Percentiles rank a stretch among this genome's conserved stretches.
Conservation (phyloP, 1,140 invertebrate genomes). For the Ceratina japonica region DNA sequence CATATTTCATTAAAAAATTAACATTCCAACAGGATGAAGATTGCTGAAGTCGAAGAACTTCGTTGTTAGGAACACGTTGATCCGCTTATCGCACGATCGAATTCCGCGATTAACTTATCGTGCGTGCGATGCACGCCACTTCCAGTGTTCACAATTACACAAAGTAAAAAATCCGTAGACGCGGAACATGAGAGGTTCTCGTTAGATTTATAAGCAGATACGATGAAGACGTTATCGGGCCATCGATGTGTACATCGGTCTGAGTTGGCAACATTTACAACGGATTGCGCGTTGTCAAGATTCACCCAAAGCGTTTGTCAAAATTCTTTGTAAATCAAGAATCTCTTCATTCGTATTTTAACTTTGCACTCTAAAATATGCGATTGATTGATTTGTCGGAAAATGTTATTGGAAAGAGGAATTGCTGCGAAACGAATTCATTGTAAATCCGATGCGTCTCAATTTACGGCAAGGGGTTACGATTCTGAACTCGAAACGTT, state of each 20-base stretch:
- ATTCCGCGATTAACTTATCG: slow-evolving; percentile 25
- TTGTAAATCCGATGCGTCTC: too few relatives aligned
- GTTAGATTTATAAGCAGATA: neutral
- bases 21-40: neutral
- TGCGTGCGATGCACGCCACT: neutral
- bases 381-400: too few relatives aligned
- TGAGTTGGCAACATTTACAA: neutral
- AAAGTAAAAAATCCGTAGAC: neutral
- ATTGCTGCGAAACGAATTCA: too few relatives aligned
- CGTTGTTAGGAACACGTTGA: slow-evolving; percentile 15
- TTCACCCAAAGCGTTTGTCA: too few relatives aligned
- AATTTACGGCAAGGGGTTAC: too few relatives aligned
- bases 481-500: too few relatives aligned
- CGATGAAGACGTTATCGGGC: neutral
- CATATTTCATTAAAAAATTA: too few relatives aligned
- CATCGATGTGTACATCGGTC: neutral
- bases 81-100: slow-evolving; percentile 10
- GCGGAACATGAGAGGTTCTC: neutral
- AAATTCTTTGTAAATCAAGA: too few relatives aligned
- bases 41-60: neutral
- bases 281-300: too few relatives aligned
- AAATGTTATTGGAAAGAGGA: too few relatives aligned
- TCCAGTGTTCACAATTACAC: neutral
- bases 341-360: too few relatives aligned
- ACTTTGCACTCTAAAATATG: too few relatives aligned